Percentiles rank a stretch among this genome's conserved stretches.
Conservation (phyloP, 1,140 invertebrate genomes). For the Drosophila lacertosa region DNA sequence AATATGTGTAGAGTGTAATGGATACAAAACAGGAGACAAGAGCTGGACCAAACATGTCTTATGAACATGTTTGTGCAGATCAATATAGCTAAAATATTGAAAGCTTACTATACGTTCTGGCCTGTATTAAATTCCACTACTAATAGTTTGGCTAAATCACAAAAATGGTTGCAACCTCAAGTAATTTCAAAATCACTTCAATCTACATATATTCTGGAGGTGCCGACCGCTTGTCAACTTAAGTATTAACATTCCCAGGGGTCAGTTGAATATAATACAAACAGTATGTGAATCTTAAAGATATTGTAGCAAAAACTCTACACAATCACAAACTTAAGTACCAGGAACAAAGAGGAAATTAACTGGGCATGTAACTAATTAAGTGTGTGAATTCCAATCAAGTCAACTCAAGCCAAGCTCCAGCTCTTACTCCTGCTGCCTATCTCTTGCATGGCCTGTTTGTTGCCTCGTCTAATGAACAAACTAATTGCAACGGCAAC, state of each 20-base stretch:
- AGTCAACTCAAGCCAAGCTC: constrained; percentile 31
- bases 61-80: constrained; percentile 25
- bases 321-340: constrained; percentile 25
- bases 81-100: constrained; percentile 28
- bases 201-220: background rate
- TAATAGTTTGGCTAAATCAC: constrained; percentile 11
- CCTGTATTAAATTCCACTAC: constrained; percentile 13
- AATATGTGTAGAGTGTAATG: constrained; percentile 63
- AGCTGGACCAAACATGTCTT: background rate
- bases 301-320: constrained; percentile 28
- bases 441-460: constrained; percentile 31
- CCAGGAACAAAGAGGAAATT: constrained; percentile 44
- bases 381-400: constrained; percentile 79
- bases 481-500: constrained; percentile 81
- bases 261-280: constrained; percentile 9
- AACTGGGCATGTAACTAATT: constrained; percentile 65
- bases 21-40: constrained; percentile 6
- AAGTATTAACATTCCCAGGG: constrained; percentile 41
- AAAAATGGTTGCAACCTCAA: constrained; percentile 24
- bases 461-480: constrained; percentile 75
- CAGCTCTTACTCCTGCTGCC: constrained; percentile 2
- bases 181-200: constrained; percentile 24
- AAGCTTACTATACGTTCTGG: constrained; percentile 2
- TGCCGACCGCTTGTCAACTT: constrained; percentile 7
- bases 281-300: constrained; percentile 35